Conservation (phyloP, 2,113 vertebrate species). For the Aramus guarauna region DNA sequence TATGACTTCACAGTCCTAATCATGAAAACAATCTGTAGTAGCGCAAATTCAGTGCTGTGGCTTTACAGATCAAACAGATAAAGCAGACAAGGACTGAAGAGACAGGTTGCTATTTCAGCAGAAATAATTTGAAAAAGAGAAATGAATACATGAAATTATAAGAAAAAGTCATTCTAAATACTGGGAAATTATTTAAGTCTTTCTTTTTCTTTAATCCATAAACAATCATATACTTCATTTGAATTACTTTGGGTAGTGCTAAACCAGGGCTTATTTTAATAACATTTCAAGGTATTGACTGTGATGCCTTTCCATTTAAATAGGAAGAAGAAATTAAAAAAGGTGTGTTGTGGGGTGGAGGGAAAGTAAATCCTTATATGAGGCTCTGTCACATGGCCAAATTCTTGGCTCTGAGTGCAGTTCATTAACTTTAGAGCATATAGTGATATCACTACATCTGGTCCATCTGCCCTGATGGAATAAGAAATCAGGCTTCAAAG, state of each 20-base stretch:
- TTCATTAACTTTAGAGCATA: not conserved
- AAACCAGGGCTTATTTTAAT: not conserved
- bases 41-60: not conserved
- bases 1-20: not conserved
- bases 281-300: not conserved
- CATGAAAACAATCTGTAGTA: not conserved
- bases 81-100: not conserved
- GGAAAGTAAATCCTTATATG: not conserved
- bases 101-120: not conserved
- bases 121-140: not conserved
- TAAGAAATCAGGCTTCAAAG: not conserved
- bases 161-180: not conserved
- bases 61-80: not conserved
- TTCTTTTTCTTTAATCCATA: not conserved
- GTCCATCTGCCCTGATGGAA: not conserved
- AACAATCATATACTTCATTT: not conserved
- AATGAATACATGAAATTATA: not conserved
- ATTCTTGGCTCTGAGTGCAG: not conserved
- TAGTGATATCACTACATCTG: not conserved
- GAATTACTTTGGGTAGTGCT: not conserved
- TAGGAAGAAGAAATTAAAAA: not conserved
- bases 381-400: not conserved
- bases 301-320: not conserved
- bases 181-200: not conserved
- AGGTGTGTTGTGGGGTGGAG: not conserved